Base-by-base conservation (phyloP, 1,140 invertebrate species). In the Phymorhynchus buccinoides region DNA sequence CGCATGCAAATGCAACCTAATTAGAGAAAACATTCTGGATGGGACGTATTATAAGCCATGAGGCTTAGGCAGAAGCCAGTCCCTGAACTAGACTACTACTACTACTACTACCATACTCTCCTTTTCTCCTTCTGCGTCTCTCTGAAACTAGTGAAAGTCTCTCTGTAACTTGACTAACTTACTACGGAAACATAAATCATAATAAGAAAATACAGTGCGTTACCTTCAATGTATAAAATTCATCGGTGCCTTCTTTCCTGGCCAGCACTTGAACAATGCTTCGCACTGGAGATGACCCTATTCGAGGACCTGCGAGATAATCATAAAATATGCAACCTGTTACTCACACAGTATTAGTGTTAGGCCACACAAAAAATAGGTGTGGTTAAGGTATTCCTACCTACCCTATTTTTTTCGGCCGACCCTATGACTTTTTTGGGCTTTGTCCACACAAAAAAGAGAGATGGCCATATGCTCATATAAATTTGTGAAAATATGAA, bases 201-300 rank as follows among this genome's bases (percentile, higher is more conserved):
- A 27, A 27, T 27, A 27, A 12, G n/a, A 9, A 71, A 32, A 12
- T 6, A 16, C 9, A 0, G 18, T n/a, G 9, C 6, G 9, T 39
- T 52, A 96, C 96, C 94, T 97, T 97, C 30, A 97, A 92, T 32
- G 96, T 96, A 92, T 95, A 96, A 91, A 96, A 97, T 68, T 96
- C 95, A 94, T 96, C 95, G 78, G 96, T 96, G 52, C 95, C 95
- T 91, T 96, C 95, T 90, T 95, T 96, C 80, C 96, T 94, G 1
- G 96, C 96, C 83, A 97, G 93, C 94, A 96, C 97, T 88, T 97
- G 96, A 3, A 96, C 95, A 90, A 97, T 96, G 91, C 96, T 96
- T 89, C 95, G 95, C 0, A 97, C 96, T 44, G 96, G 96, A 86
- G 96, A 96, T 78, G 95, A 95, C 0, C 96, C 96, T 78, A 96